phyloP scores from a whole-genome alignment of 2,797 vertebrate genomes.

The Hephaestus fuliginosus region DNA sequence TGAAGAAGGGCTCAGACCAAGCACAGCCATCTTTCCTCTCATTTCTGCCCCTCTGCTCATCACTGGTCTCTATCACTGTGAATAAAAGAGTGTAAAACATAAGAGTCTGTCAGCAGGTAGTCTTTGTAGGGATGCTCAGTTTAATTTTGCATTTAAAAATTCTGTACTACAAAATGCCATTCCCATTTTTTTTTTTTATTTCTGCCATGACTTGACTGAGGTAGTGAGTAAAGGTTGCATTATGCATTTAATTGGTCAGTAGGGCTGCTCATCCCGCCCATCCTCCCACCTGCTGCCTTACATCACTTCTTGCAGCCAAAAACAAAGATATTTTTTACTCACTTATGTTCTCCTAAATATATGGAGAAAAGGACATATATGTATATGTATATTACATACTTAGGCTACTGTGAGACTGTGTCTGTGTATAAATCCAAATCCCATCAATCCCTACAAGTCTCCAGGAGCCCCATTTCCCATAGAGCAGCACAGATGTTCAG shows the following conservation, averaged over 20 bases:
- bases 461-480: neutral
- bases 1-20: too few species aligned
- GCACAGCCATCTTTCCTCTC: neutral
- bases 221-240: neutral
- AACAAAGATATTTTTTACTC: neutral
- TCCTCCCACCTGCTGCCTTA: too few species aligned
- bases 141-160: too few species aligned
- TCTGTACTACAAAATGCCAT: too few species aligned
- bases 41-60: too few species aligned
- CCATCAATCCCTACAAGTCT: neutral
- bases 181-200: too few species aligned
- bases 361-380: neutral
- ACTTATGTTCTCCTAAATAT: neutral
- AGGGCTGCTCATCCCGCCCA: neutral
- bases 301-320: neutral
- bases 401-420: neutral
- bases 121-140: too few species aligned
- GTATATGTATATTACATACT: neutral
- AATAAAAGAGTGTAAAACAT: too few species aligned
- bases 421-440: neutral
- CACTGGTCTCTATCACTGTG: too few species aligned
- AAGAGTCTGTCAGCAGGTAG: too few species aligned
- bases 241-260: neutral
- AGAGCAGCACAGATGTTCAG: constrained; percentile 9
- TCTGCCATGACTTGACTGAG: neutral